These are phyloP conservation scores for Xyrauchen texanus DNA, from an alignment of 2,113 vertebrate species.

Conservation along the genomic window DNA sequence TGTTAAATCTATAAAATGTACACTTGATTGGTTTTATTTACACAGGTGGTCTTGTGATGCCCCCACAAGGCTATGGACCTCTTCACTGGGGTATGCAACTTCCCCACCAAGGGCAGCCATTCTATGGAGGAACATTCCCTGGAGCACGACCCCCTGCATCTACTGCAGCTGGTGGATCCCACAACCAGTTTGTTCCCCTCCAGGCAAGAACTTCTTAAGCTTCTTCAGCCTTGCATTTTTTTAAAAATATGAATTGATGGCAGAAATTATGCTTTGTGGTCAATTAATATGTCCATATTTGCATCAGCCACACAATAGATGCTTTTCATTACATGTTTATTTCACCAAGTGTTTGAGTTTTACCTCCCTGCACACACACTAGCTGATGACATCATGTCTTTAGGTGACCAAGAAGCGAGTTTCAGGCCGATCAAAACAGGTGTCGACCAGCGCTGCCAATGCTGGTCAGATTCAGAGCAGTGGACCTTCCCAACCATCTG, in stretches of 20 bases:
- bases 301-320: background rate
- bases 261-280: too few species aligned
- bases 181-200: constrained; percentile 94
- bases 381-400: background rate
- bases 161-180: constrained; percentile 77
- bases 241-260: too few species aligned
- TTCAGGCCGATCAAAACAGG: constrained; percentile 79
- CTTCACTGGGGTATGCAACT: constrained; percentile 80
- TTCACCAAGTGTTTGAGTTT: background rate
- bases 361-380: background rate
- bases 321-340: background rate
- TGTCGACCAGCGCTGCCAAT: constrained; percentile 68
- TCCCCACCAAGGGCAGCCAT: constrained; percentile 78
- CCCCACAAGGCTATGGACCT: constrained; percentile 79
- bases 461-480: constrained; percentile 66
- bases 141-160: constrained; percentile 71
- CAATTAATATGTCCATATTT: too few species aligned
- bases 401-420: constrained; percentile 98
- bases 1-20: background rate
- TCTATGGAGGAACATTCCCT: constrained; percentile 81
- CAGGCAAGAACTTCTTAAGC: constrained; percentile 77
- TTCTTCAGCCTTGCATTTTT: too few species aligned
- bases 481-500: constrained; percentile 57
- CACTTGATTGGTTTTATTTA: background rate
- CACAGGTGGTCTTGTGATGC: constrained; percentile 75